Percentiles rank a stretch among this genome's conserved stretches.
Conservation (phyloP, 2,797 vertebrate species). For the Falco peregrinus region DNA sequence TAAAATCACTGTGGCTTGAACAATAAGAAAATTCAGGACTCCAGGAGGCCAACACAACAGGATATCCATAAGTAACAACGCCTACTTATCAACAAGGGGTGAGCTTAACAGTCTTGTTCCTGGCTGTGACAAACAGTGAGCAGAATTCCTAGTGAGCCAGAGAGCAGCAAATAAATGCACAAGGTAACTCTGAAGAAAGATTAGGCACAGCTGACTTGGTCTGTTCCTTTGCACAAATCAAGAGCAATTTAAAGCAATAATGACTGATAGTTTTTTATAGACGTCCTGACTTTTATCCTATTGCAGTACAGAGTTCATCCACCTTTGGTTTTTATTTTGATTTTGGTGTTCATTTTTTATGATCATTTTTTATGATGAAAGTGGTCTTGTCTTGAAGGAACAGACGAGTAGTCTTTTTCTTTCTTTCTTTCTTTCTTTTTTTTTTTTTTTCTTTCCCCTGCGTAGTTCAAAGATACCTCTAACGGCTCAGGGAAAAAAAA, state of each 20-base stretch:
- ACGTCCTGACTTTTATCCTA: conserved; percentile 58
- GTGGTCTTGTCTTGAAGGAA: conserved; percentile 68
- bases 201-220: background rate
- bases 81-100: conserved; percentile 72
- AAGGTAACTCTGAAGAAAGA: conserved; percentile 52
- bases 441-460: background rate
- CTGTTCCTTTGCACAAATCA: conserved; percentile 59
- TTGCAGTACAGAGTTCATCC: conserved; percentile 53
- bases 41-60: conserved; percentile 71
- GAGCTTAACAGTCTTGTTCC: conserved; percentile 67
- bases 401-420: conserved; percentile 58
- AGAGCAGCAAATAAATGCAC: conserved; percentile 58
- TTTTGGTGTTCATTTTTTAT: conserved; percentile 75
- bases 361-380: conserved; percentile 76
- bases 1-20: conserved; percentile 74
- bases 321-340: conserved; percentile 75
- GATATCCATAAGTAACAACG: conserved; percentile 75
- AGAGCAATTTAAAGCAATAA: conserved; percentile 68
- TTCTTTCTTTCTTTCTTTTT: background rate
- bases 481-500: conserved; percentile 70
- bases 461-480: conserved; percentile 76
- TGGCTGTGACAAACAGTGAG: conserved; percentile 70
- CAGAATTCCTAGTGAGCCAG: conserved; percentile 65
- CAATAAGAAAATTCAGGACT: conserved; percentile 77
- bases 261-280: conserved; percentile 67